Evolutionary conservation across 2,888 invertebrate species (phyloP), one percentile per base, ranked within the genome.

Genomic region (Cheilosia soror): DNA sequence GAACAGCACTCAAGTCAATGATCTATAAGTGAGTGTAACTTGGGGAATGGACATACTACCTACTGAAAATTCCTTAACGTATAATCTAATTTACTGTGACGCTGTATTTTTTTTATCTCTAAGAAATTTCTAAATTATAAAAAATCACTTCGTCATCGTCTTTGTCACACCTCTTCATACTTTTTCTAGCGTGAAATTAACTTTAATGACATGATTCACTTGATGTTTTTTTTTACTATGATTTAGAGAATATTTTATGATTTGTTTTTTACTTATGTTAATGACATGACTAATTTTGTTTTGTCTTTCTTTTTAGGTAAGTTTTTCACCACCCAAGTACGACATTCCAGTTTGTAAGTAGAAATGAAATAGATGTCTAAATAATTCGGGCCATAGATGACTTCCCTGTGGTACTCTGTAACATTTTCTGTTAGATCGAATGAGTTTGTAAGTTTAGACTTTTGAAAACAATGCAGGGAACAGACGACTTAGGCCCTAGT

Each of bases 221-320:
- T 20, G 47, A 47, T 47, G 44, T 20, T 20, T 20, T 20, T 20
- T 44, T 15, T 47, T 7, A 47, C 15, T 47, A 20, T 9, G 5
- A 7, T n/a, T 7, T 7, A 20, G n/a, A 47, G 6, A 47, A 47
- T 44, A 44, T 44, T 44, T 44, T 15, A 6, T 44, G 44, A 2
- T 15, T 15, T 9, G 11, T 11, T 4, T 37, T 37, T 4, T 9
- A 37, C 37, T 37, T 37, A 11, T 37, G 37, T 11, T 20, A 20
- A 20, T 20, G 0, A 11, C 15, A 6, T 44, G 15, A 47, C 51
- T 51, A 51, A 51, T 29, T 13, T 13, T 51, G 11, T 5, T 13
- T 4, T 27, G 29, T 47, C 5, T 49, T 27, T 51, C 51, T 51
- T 51, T 51, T 29, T 27, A 51, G 51, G 51, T 51, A 51, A 51